These are phyloP conservation scores for Ectemnius continuus DNA, from an alignment of 2,888 invertebrate genomes.

Conservation along the genomic window DNA sequence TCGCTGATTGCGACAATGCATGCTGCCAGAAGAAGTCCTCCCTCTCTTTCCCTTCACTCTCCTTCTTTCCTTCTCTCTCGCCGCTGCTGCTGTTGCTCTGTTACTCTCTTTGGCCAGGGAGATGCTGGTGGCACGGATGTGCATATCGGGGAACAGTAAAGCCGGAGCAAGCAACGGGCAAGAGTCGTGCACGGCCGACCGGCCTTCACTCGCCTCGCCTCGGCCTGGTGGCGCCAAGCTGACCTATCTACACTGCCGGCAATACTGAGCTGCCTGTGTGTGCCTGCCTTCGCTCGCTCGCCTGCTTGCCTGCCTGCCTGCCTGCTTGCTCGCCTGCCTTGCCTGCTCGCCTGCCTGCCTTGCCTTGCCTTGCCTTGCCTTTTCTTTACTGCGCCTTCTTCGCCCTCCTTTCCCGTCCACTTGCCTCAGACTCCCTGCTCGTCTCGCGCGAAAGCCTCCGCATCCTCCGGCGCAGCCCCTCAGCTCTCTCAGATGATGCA, in stretches of 20 bases:
- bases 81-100: too few species aligned
- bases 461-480: too few species aligned
- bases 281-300: not conserved
- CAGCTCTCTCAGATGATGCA: too few species aligned
- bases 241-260: slow-evolving; percentile 63
- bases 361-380: slow-evolving; percentile 19
- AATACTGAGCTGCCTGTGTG: slow-evolving; percentile 8
- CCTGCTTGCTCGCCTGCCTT: slow-evolving; percentile 22
- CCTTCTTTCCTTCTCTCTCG: too few species aligned
- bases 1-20: too few species aligned
- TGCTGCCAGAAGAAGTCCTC: too few species aligned
- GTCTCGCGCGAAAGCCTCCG: too few species aligned
- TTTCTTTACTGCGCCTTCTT: too few species aligned
- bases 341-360: slow-evolving; percentile 31
- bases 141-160: slow-evolving; percentile 34
- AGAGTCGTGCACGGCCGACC: slow-evolving; percentile 37
- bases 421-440: too few species aligned
- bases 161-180: slow-evolving; percentile 44
- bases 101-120: not conserved
- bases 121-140: slow-evolving; percentile 32
- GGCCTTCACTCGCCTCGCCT: slow-evolving; percentile 64
- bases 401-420: too few species aligned
- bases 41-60: too few species aligned
- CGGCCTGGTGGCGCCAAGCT: slow-evolving; percentile 70
- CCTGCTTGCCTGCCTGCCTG: slow-evolving; percentile 12